Evolutionary conservation across 2,797 vertebrate species (phyloP).

Genomic region (Ciconia nigra): DNA sequence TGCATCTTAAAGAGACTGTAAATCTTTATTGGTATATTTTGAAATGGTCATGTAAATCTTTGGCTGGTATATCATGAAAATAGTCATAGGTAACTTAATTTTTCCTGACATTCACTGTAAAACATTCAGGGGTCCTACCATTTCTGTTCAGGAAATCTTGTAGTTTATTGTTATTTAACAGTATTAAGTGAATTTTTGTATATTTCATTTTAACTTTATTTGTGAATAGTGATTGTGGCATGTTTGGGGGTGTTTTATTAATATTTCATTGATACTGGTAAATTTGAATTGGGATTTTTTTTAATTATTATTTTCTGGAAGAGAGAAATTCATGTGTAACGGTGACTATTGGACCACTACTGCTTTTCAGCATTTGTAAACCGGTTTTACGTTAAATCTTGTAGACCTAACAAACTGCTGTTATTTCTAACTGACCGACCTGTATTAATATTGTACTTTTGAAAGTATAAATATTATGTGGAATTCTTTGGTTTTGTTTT

Average conservation of each 20-base stretch:
- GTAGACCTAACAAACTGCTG: constrained; percentile 84
- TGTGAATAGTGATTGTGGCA: constrained; percentile 94
- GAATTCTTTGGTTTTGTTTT: constrained; percentile 79
- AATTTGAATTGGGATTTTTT: constrained; percentile 76
- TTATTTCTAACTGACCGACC: constrained; percentile 90
- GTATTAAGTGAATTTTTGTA: constrained; percentile 94
- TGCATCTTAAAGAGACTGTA: constrained; percentile 85
- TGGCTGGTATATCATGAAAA: constrained; percentile 80
- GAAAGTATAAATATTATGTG: constrained; percentile 87
- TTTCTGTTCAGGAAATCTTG: constrained; percentile 83
- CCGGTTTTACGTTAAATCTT: constrained; percentile 79
- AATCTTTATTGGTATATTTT: constrained; percentile 81
- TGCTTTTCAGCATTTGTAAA: constrained; percentile 82
- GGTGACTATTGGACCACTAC: constrained; percentile 83
- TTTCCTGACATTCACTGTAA: constrained; percentile 83
- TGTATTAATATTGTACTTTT: constrained; percentile 92
- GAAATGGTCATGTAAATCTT: constrained; percentile 84
- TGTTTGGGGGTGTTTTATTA: constrained; percentile 88
- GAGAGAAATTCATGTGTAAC: constrained; percentile 77
- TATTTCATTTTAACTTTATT: constrained; percentile 94
- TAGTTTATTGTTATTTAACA: constrained; percentile 91
- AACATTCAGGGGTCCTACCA: constrained; percentile 85
- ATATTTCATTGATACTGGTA: constrained; percentile 84
- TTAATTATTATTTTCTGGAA: constrained; percentile 68
- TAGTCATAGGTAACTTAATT: constrained; percentile 80